Conservation (phyloP, 2,113 vertebrate genomes). For the Cebus imitator region DNA sequence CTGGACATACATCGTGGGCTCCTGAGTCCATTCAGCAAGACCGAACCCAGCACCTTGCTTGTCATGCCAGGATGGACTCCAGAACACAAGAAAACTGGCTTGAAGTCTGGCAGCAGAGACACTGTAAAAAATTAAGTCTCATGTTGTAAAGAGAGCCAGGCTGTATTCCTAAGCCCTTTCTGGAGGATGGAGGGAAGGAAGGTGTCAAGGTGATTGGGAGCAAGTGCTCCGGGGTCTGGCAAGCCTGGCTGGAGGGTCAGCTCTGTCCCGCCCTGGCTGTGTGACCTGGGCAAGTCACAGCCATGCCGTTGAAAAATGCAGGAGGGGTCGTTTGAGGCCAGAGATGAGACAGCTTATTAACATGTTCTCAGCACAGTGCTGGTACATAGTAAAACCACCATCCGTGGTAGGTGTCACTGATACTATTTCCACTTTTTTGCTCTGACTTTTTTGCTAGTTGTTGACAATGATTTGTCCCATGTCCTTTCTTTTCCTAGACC, state of each 20-base stretch:
- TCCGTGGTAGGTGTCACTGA: neutral
- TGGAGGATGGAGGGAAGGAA: neutral
- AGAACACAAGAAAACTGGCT: neutral
- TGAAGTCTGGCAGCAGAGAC: neutral
- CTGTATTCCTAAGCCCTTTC: neutral
- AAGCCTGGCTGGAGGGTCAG: neutral
- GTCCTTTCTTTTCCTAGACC: neutral
- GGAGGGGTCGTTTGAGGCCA: neutral
- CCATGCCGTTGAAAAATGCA: neutral
- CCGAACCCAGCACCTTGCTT: neutral
- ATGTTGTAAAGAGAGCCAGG: neutral
- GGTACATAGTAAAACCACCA: neutral
- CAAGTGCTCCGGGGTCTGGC: no score
- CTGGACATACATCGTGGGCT: neutral
- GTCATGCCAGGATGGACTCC: neutral
- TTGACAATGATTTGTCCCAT: neutral
- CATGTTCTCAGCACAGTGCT: neutral
- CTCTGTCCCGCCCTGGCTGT: neutral
- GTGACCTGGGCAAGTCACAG: neutral
- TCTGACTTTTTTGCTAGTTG: neutral
- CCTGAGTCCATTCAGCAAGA: neutral
- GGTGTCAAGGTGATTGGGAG: neutral
- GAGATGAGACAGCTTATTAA: neutral
- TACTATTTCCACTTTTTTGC: neutral
- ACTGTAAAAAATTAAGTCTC: neutral